phyloP scores from a whole-genome alignment of 1,140 invertebrate genomes.

The Drosophila obscura region DNA sequence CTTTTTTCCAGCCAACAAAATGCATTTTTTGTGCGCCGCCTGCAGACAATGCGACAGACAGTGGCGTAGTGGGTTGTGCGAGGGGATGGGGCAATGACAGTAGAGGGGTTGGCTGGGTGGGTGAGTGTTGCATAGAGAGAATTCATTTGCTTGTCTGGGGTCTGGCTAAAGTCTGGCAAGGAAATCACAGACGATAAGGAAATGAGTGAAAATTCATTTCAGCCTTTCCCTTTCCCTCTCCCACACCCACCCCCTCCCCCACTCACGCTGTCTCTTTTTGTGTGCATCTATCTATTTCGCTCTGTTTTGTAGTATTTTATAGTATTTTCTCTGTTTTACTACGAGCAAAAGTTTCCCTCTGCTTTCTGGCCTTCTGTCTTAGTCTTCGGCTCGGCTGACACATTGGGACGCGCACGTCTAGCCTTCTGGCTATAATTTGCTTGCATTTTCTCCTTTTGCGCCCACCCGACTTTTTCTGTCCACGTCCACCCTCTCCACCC shows the following conservation, averaged over 20 bases:
- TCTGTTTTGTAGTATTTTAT: conserved; percentile 39
- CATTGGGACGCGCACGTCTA: background rate
- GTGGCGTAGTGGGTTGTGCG: background rate
- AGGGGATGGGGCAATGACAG: background rate
- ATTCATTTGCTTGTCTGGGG: conserved; percentile 65
- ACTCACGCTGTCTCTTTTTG: background rate
- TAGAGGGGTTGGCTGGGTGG: conserved; percentile 3
- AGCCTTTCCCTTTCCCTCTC: conserved; percentile 20
- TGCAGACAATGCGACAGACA: conserved; percentile 62
- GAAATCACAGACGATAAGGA: conserved; percentile 83
- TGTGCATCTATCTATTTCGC: background rate
- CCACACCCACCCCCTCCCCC: background rate
- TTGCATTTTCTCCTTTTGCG: conserved; percentile 45
- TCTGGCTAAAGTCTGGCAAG: conserved; percentile 66
- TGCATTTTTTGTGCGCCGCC: conserved; percentile 77
- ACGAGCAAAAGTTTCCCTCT: conserved; percentile 10
- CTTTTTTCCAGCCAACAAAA: conserved; percentile 71
- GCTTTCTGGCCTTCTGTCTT: conserved; percentile 13
- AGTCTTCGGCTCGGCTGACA: background rate
- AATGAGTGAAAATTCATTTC: conserved; percentile 82
- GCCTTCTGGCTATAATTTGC: conserved; percentile 64
- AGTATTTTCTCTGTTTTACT: conserved; percentile 44
- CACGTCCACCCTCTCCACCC: background rate
- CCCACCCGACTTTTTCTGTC: too few species aligned
- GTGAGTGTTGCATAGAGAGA: conserved; percentile 71